Base-by-base conservation (phyloP, 2,888 invertebrate species). In the Phortica magna region DNA sequence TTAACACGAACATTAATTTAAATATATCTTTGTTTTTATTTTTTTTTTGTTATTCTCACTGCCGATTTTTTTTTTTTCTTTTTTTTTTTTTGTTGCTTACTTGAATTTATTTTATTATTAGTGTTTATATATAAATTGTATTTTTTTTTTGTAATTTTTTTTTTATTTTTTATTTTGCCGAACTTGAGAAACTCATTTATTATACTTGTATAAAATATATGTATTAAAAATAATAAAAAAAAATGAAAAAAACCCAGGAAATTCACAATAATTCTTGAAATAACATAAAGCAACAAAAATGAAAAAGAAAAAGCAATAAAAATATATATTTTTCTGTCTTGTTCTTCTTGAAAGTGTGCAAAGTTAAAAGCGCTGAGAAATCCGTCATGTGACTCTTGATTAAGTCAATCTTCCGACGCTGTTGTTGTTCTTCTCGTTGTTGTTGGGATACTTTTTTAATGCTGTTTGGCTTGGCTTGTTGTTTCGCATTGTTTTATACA, bases 1-100 rank as follows among this genome's bases (percentile, higher is more conserved):
- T 80, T 71, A 79, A 80, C 82, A 83, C 81, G 83, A 85, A 76
- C 82, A 78, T 74, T 75, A 76, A 76, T 81, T 80, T 83, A 31
- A 22, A 64, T 42, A 41, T 67, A 39, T 42, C 5, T 41, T 42
- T 74, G 61, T 76, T 76, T 67, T 59, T 43, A 64, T 68, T 77
- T 76, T 76, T 73, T 76, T 64, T 55, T 14, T 14, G n/a, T n/a
- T n/a, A n/a, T n/a, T n/a, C n/a, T n/a, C n/a, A n/a, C n/a, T n/a
- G n/a, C n/a, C n/a, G n/a, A n/a, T 76, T 64, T 55, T 14, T 14
- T 22, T 31, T 64, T 31, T 64, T 31, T 31, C 14, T 22, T 43
- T 7, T 42, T 41, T 68, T 53, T 22, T 31, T 53, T 53, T 53
- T 70, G 10, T 12, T 53, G 7, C n/a, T n/a, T n/a, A 59, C 17